Percentiles rank a stretch among this genome's conserved stretches.
These are phyloP conservation scores for Pristis pectinata DNA, from an alignment of 2,797 vertebrate species.

Conservation along the genomic window DNA sequence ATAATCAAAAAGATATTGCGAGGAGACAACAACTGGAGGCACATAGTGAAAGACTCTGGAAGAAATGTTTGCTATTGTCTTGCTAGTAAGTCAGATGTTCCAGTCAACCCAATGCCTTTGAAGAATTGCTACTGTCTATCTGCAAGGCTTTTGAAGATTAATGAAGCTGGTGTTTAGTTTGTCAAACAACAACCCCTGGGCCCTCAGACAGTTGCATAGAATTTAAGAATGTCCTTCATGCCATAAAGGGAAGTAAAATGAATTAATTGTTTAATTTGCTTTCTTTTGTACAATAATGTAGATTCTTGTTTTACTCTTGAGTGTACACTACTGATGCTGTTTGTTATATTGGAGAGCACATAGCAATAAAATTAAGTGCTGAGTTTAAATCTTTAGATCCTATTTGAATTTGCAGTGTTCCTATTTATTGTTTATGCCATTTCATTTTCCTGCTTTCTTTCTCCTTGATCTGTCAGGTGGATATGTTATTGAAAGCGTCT, in stretches of 20 bases:
- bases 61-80: conserved; percentile 40
- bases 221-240: conserved; percentile 46
- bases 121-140: conserved; percentile 61
- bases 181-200: conserved; percentile 65
- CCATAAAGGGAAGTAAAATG: conserved; percentile 46
- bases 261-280: conserved; percentile 53
- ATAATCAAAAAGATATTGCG: background rate
- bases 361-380: conserved; percentile 71
- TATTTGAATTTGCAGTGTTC: background rate
- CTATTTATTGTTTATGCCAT: background rate
- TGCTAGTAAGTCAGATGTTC: conserved; percentile 37
- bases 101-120: conserved; percentile 53
- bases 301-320: conserved; percentile 54
- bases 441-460: background rate
- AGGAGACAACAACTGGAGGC: conserved; percentile 34
- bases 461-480: background rate
- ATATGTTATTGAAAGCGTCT: background rate
- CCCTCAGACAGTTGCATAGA: conserved; percentile 59
- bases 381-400: background rate
- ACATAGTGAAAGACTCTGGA: conserved; percentile 7
- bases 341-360: conserved; percentile 81
- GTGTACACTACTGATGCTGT: conserved; percentile 89
- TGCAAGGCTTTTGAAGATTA: conserved; percentile 55
- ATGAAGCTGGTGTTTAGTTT: conserved; percentile 49
- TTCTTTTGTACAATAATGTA: conserved; percentile 49